Conservation (phyloP, 2,888 invertebrate genomes). For the Ectemnius cavifrons region DNA sequence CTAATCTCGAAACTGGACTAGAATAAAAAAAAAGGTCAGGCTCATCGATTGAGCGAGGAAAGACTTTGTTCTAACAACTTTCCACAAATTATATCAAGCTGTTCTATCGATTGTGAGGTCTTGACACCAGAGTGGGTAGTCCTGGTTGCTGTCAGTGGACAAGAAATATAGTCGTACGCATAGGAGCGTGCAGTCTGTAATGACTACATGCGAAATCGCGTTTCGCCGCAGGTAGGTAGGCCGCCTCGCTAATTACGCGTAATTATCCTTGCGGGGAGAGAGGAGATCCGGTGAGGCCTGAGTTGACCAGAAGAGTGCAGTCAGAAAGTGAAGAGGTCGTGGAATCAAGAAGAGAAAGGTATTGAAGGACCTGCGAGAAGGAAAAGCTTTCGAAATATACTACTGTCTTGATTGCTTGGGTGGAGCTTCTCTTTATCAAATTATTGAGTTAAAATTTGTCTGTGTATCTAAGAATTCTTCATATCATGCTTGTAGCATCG, state of each 20-base stretch:
- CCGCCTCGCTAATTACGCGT: constrained; percentile 57
- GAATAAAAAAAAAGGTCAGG: too few relatives aligned
- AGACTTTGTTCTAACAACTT: constrained; percentile 29
- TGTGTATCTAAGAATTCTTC: too few relatives aligned
- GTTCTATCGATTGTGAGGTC: constrained; percentile 29
- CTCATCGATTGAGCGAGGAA: too few relatives aligned
- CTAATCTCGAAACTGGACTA: too few relatives aligned
- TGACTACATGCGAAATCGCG: constrained; percentile 54
- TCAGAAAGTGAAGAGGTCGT: constrained; percentile 8
- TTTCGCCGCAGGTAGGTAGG: constrained; percentile 57
- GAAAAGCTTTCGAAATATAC: neutral
- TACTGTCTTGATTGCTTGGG: too few relatives aligned
- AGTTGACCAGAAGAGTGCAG: constrained; percentile 12
- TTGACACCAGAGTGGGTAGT: constrained; percentile 60
- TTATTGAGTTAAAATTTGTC: too few relatives aligned
- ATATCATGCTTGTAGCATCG: too few relatives aligned
- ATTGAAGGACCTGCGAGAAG: constrained; percentile 20
- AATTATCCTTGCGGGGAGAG: constrained; percentile 56
- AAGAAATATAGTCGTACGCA: constrained; percentile 68
- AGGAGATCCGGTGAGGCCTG: constrained; percentile 1
- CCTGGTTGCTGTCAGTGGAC: constrained; percentile 58
- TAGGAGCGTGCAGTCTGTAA: constrained; percentile 61
- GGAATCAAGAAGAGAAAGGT: neutral
- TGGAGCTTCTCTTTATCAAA: too few relatives aligned
- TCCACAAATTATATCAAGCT: neutral